Evolutionary conservation across 2,797 vertebrate genomes (phyloP), one percentile per base, ranked within the genome.

Genomic region (Zenarchopterus dispar): DNA sequence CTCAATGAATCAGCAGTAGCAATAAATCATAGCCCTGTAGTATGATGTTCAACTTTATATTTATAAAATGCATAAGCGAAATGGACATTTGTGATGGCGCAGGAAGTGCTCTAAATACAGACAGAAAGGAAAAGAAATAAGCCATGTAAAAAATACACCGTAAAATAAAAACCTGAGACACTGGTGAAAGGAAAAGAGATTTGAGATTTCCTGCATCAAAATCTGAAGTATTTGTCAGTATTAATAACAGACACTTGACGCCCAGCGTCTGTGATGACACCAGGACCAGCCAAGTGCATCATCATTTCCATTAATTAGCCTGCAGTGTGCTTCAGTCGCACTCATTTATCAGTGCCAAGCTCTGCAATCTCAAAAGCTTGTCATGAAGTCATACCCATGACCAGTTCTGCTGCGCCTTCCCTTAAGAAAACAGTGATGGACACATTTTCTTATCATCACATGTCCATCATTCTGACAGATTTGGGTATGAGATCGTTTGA

Each of bases 1-100:
- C 81, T 86, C 86, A 77, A 79, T 92, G 91, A 93, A 94, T 92
- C 90, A 88, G 92, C 92, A 82, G 23, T 80, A 90, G 78, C 82
- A 87, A 83, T 83, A 82, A 88, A 93, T 90, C 89, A 90, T 72
- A 41, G 82, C 70, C 54, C 73, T 45, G 72, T 72, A 64, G 67
- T 68, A 56, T 69, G 71, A 83, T 70, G 62, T 66, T 58, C 89
- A 86, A 33, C 53, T 28, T 75, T 82, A 80, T 53, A 18, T 73
- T 81, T 71, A 79, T 69, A 75, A 68, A 79, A 48, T 75, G 59
- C 73, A 50, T 76, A 77, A 82, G 74, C 65, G 58, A 76, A 78
- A 84, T 69, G 70, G 73, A 79, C 26, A 31, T 24, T 9, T 56
- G 54, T 65, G 83, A 75, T 59, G 62, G 44, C 41, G 55, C 50